phyloP scores from a whole-genome alignment of 2,797 vertebrate genomes.

The Liasis olivaceus region DNA sequence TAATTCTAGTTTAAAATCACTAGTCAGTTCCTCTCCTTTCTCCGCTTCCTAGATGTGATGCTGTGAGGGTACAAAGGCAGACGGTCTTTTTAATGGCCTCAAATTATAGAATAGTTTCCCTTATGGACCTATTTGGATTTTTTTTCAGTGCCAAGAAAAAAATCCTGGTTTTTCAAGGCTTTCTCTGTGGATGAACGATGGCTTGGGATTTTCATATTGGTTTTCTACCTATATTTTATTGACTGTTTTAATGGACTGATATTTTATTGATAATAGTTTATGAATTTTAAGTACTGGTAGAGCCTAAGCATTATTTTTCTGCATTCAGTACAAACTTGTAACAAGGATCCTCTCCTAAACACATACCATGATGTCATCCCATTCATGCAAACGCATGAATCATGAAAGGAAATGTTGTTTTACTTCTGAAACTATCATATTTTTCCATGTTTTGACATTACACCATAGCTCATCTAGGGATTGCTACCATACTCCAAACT shows the following conservation, averaged over 20 bases:
- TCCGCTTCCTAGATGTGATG: background rate
- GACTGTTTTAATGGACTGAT: background rate
- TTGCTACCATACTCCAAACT: background rate
- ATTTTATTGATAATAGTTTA: background rate
- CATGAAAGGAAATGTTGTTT: background rate
- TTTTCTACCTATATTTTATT: background rate
- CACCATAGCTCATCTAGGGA: background rate
- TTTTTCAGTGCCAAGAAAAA: background rate
- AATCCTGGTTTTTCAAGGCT: background rate
- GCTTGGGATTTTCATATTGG: background rate
- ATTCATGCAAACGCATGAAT: background rate
- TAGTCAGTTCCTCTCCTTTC: background rate
- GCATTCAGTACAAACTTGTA: background rate
- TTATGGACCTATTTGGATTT: background rate
- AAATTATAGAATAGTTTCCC: background rate
- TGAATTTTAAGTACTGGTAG: background rate
- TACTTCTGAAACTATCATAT: background rate
- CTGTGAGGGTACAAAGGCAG: background rate
- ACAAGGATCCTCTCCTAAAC: background rate
- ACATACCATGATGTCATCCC: background rate
- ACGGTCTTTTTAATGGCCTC: background rate
- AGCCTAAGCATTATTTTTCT: background rate
- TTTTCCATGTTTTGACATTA: background rate
- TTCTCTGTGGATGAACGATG: background rate
- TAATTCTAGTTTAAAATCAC: background rate